phyloP scores from a whole-genome alignment of 1,140 invertebrate genomes.

The Vanessa tameamea region DNA sequence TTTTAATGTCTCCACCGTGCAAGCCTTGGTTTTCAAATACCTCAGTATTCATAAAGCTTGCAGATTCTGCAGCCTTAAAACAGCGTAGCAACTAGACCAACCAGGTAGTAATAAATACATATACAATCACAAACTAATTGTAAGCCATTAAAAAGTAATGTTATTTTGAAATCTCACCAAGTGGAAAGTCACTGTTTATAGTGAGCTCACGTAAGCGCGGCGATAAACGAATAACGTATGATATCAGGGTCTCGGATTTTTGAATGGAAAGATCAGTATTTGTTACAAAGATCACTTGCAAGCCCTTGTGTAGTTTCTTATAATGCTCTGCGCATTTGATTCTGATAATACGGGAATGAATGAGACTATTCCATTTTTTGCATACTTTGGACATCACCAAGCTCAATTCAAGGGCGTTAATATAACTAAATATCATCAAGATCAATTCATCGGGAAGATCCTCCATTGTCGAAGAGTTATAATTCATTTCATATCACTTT shows the following conservation, averaged over 20 bases:
- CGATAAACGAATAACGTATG: neutral
- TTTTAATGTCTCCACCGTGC: too few species aligned
- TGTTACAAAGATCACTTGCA: conserved; percentile 3
- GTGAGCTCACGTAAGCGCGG: conserved; percentile 27
- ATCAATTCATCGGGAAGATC: conserved; percentile 50
- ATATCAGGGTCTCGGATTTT: neutral
- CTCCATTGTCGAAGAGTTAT: conserved; percentile 33
- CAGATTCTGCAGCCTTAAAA: too few species aligned
- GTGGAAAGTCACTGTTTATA: conserved; percentile 17
- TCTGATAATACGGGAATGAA: conserved; percentile 10
- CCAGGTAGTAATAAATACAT: too few species aligned
- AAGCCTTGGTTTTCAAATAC: too few species aligned
- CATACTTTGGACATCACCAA: conserved; percentile 34
- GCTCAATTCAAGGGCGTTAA: conserved; percentile 35
- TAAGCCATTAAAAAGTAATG: conserved; percentile 1
- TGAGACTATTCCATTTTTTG: conserved; percentile 15
- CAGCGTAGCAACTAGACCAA: too few species aligned
- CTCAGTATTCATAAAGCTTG: too few species aligned
- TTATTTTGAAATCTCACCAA: neutral
- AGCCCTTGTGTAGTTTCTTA: neutral
- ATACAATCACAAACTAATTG: neutral
- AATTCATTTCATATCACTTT: conserved; percentile 7
- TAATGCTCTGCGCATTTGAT: neutral
- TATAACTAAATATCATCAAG: conserved; percentile 42
- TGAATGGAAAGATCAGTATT: neutral